These are phyloP conservation scores for Apis florea DNA, from an alignment of 1,140 invertebrate genomes.

Conservation along the genomic window DNA sequence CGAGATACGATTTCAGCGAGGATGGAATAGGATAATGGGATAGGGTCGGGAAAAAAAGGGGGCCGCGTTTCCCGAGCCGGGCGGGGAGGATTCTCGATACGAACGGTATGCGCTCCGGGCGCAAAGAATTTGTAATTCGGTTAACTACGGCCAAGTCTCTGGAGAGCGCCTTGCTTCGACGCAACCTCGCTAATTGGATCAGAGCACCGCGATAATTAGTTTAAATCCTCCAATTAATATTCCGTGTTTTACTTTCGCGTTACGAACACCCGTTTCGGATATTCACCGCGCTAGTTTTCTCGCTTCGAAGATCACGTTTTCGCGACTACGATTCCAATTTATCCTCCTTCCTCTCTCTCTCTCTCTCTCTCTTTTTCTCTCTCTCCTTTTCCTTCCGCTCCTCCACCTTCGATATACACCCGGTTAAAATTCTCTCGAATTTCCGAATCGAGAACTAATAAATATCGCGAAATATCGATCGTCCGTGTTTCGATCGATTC, in stretches of 20 bases:
- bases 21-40: neutral
- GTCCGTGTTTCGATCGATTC: too few relatives aligned
- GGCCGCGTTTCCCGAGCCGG: too few relatives aligned
- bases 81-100: neutral
- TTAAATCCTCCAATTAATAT: slow-evolving; percentile 70
- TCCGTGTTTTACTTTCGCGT: slow-evolving; percentile 67
- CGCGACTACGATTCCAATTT: neutral
- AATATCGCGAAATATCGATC: neutral
- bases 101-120: neutral
- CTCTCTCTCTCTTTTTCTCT: too few relatives aligned
- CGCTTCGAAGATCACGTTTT: neutral
- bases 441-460: too few relatives aligned
- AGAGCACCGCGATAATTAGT: slow-evolving; percentile 60
- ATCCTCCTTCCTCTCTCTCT: too few relatives aligned
- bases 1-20: neutral
- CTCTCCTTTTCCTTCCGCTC: neutral
- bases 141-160: slow-evolving; percentile 28
- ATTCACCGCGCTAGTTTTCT: neutral
- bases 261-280: slow-evolving; percentile 32
- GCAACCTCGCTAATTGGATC: slow-evolving; percentile 59
- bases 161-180: slow-evolving; percentile 35
- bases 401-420: neutral
- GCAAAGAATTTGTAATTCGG: slow-evolving; percentile 49
- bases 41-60: neutral
- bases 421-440: neutral